Evolutionary conservation across 1,140 invertebrate genomes (phyloP), one percentile per base, ranked within the genome.

Genomic region (Hydropsyche tenuis): DNA sequence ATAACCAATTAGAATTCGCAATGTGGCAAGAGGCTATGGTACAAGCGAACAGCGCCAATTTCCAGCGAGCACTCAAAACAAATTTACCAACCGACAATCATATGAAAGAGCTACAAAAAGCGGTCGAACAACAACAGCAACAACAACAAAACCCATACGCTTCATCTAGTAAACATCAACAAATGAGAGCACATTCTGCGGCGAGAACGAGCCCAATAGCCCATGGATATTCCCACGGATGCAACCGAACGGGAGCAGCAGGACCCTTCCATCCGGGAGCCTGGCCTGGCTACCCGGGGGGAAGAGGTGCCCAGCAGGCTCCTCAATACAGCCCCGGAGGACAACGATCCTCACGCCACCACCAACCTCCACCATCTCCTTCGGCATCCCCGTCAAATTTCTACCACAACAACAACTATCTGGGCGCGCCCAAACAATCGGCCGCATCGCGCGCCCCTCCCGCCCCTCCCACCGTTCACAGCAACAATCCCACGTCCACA

Each of bases 21-120:
- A 86, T 90, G 83, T 90, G 90, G 89, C 90, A 91, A 75, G 89
- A 91, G 79, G 85, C 86, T 0, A 85, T 90, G 83, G 80, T 84
- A 14, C 85, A 87, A 70, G 84, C 85, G 27, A 85, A 85, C 69
- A 80, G 83, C 22, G 78, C 86, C 11, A 79, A 81, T 9, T 78
- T 84, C 14, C 82, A 83, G 27, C 79, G 83, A 71, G 42, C 76
- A 77, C 30, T 83, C 80, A 78, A 79, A 27, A 72, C 80, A n/a
- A 63, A 48, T n/a, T 20, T 18, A 7, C 73, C 81, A 74, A 79
- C 81, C 3, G 77, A 80, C 18, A 27, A 18, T 16, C 82, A 82
- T 63, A 79, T 81, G 78, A 83, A 83, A 70, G 83, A 85, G 80
- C 83, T 3, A 14, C 65, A 43, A 9, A 56, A 56, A 27, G n/a